These are phyloP conservation scores for Pangasius macronema DNA, from an alignment of 2,797 vertebrate species.

Conservation along the genomic window DNA sequence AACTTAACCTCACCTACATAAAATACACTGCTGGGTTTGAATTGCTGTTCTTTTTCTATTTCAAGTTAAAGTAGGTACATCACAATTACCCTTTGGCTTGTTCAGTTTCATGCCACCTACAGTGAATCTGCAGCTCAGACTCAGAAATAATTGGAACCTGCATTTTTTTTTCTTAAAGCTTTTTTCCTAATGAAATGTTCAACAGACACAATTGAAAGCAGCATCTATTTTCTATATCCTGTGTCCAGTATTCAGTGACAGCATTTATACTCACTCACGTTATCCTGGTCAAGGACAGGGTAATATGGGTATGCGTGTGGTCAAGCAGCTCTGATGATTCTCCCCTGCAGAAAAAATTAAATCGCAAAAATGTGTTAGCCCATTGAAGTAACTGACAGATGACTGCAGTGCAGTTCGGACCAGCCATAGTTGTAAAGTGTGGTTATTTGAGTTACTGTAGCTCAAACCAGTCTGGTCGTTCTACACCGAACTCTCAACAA, in stretches of 20 bases:
- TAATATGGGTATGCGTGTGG: neutral
- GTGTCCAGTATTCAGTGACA: neutral
- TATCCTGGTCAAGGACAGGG: neutral
- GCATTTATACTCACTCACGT: neutral
- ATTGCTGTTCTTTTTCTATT: slow-evolving; percentile 1
- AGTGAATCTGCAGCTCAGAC: neutral
- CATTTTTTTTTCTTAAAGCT: neutral
- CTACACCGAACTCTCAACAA: neutral
- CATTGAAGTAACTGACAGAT: neutral
- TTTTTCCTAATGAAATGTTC: neutral
- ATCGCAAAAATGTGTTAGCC: neutral
- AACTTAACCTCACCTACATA: neutral
- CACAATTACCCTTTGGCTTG: neutral
- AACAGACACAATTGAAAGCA: neutral
- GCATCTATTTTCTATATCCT: neutral
- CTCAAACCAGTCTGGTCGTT: neutral
- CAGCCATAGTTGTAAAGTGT: neutral
- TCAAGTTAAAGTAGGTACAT: neutral
- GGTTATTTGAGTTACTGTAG: neutral
- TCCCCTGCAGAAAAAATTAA: neutral
- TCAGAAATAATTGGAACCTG: neutral
- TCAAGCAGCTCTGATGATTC: neutral
- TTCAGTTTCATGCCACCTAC: neutral
- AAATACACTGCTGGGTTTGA: neutral
- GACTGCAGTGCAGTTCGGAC: neutral